Evolutionary conservation across 2,113 vertebrate genomes (phyloP), one percentile per base, ranked within the genome.

Genomic region (Camelus bactrianus): DNA sequence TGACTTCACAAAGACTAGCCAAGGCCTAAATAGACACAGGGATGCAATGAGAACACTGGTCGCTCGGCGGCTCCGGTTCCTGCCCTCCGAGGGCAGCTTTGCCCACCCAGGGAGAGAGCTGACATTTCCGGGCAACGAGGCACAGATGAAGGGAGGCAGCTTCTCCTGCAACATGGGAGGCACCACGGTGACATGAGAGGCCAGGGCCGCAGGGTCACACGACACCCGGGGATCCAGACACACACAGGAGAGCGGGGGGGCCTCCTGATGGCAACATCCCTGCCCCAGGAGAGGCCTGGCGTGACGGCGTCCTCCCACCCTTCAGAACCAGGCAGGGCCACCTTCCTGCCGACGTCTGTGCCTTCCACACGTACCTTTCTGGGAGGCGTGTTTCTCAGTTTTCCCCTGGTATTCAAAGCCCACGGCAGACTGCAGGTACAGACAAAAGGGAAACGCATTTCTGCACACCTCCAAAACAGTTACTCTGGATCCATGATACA

Each of bases 341-440:
- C 38, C 16, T 5, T 28, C 69, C 70, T 2, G 4, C 24, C 70
- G 30, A 4, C 13, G 1, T 2, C 46, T 9, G 30, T 1, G 5
- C 1, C 75, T 6, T 1, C 8, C 1, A 0, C 19, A 0, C 19
- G 15, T 22, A 99, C 99, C 99, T 99, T 99, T 99, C 98, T 99
- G 99, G 0, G 99, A 99, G 22, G 99, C 99, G 1, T 99, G 99
- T 84, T 99, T 99, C 98, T 99, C 99, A 0, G 99, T 99, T 97
- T 99, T 99, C 35, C 99, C 99, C 48, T 99, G 99, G 64, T 99
- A 99, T 81, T 99, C 99, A 35, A 99, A 99, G 48, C 99, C 99
- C 26, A 99, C 98, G 0, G 99, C 99, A 50, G 99, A 99, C 99
- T 99, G 91, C 5, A 20, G 48, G 0, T 89, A 97, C 88, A 95